Percentiles rank a stretch among this genome's conserved stretches.
Conservation (phyloP, 2,113 vertebrate genomes). For the Eurypyga helias region DNA sequence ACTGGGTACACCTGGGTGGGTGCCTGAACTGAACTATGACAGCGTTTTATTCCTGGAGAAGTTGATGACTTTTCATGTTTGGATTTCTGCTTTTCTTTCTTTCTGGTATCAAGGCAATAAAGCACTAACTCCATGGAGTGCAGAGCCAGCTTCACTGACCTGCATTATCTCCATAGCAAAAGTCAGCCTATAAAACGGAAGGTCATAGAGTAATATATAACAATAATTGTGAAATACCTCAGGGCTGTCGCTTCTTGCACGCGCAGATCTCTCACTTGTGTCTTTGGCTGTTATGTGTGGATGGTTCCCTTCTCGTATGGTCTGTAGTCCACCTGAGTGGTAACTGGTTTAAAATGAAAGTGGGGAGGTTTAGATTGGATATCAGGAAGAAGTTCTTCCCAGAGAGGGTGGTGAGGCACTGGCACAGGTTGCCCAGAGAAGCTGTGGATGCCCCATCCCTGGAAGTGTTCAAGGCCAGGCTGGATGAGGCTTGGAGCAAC, state of each 20-base stretch:
- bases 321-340: not conserved
- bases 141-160: not conserved
- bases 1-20: not conserved
- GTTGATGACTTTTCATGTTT: not conserved
- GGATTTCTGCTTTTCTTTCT: not conserved
- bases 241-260: not conserved
- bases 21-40: not conserved
- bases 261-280: not conserved
- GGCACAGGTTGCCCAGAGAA: too few species aligned
- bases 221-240: not conserved
- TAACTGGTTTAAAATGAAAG: too few species aligned
- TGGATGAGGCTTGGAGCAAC: too few species aligned
- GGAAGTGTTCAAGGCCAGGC: too few species aligned
- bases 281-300: not conserved
- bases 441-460: too few species aligned
- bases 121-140: not conserved
- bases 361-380: too few species aligned
- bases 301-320: not conserved
- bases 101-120: not conserved
- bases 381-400: too few species aligned
- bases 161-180: not conserved
- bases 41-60: not conserved
- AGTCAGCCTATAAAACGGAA: constrained; percentile 12
- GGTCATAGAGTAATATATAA: not conserved
- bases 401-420: too few species aligned